phyloP scores from a whole-genome alignment of 2,797 vertebrate species.

The Lindbergichthys nudifrons region DNA sequence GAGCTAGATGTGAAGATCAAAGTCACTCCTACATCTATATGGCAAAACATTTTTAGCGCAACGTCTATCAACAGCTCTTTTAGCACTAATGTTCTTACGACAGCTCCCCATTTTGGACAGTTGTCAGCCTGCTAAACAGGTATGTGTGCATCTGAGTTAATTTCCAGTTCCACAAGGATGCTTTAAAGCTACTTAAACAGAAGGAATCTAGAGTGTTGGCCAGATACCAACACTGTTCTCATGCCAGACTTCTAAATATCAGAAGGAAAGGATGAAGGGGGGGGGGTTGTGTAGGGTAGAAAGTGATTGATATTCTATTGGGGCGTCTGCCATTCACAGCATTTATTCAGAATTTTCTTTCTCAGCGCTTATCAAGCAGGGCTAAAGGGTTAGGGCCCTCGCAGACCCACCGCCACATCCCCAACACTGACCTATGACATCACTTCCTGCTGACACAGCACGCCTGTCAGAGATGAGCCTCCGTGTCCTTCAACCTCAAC shows the following conservation, averaged over 20 bases:
- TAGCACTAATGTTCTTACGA: background rate
- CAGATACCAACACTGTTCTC: background rate
- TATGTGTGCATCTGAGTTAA: background rate
- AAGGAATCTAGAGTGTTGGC: background rate
- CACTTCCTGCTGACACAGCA: slow-evolving; percentile 77
- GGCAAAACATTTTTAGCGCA: accelerated
- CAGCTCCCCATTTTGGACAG: background rate
- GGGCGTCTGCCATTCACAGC: slow-evolving; percentile 51
- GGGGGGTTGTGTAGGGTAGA: slow-evolving; percentile 15
- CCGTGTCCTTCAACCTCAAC: slow-evolving; percentile 60
- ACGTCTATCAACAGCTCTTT: background rate
- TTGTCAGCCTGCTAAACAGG: background rate
- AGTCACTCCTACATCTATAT: background rate
- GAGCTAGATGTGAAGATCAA: background rate
- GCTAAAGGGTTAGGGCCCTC: slow-evolving; percentile 75
- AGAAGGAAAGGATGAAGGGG: background rate
- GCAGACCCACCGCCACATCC: slow-evolving; percentile 63
- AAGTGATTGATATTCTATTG: slow-evolving; percentile 75
- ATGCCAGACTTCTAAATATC: background rate
- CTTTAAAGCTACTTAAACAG: background rate
- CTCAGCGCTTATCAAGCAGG: slow-evolving; percentile 70
- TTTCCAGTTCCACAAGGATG: background rate
- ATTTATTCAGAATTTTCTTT: slow-evolving; percentile 59
- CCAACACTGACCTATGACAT: slow-evolving; percentile 81
- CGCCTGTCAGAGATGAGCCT: slow-evolving; percentile 69